Evolutionary conservation across 2,797 vertebrate genomes (phyloP).

Genomic region (Urosaurus nigricauda): DNA sequence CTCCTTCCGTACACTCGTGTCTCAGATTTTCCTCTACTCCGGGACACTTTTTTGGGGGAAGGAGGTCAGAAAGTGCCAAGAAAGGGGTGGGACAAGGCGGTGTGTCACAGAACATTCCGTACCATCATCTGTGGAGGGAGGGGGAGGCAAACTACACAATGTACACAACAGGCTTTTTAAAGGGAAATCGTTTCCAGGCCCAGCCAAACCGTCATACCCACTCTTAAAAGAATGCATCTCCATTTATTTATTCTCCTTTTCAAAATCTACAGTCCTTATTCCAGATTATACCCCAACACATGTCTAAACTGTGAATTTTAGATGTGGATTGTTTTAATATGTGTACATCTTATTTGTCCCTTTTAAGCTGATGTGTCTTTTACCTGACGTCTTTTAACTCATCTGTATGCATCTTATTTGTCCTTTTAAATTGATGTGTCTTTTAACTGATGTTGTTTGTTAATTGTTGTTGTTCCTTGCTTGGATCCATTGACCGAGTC

Average conservation of each 20-base stretch:
- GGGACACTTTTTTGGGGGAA: not conserved
- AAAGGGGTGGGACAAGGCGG: not conserved
- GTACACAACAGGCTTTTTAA: not conserved
- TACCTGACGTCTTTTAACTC: no score
- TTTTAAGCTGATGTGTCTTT: no score
- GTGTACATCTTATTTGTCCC: no score
- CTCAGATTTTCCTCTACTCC: not conserved
- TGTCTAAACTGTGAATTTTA: not conserved
- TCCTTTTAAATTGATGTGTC: no score
- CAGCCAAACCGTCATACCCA: no score
- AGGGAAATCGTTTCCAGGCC: not conserved
- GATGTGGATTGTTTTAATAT: no score
- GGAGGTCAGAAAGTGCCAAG: not conserved
- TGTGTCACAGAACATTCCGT: constrained; percentile 9
- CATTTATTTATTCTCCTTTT: not conserved
- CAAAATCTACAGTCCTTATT: not conserved
- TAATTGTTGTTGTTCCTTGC: no score
- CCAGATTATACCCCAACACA: not conserved
- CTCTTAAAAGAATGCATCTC: not conserved
- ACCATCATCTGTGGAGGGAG: not conserved
- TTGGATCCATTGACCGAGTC: no score
- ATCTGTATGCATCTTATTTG: no score
- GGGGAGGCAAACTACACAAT: not conserved
- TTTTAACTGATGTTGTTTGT: no score
- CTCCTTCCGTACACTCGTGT: no score